These are phyloP conservation scores for Porites rus DNA, from an alignment of 92 coral and sea anemone species.

Conservation along the genomic window DNA sequence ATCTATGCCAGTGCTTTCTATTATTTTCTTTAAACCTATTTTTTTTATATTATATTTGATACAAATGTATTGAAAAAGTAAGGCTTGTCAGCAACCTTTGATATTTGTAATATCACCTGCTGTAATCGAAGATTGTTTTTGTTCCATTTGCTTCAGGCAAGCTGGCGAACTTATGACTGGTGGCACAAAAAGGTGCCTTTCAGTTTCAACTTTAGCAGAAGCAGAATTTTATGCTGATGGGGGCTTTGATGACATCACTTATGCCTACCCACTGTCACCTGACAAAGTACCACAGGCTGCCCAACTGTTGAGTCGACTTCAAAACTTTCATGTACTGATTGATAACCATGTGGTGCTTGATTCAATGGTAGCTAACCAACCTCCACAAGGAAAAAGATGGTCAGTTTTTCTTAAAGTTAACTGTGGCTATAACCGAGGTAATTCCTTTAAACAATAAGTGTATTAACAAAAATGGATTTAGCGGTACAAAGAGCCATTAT, in stretches of 20 bases:
- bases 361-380: constrained; percentile 55
- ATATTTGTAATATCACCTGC: too few species aligned
- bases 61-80: too few species aligned
- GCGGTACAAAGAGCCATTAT: too few species aligned
- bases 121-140: background rate
- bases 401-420: constrained; percentile 86
- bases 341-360: constrained; percentile 80
- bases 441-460: background rate
- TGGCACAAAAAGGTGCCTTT: constrained; percentile 74
- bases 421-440: constrained; percentile 88
- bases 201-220: constrained; percentile 92
- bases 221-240: constrained; percentile 86
- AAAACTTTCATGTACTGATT: constrained; percentile 79
- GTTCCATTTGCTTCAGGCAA: constrained; percentile 60
- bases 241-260: constrained; percentile 93
- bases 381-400: constrained; percentile 78
- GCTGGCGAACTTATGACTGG: constrained; percentile 91
- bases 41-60: too few species aligned
- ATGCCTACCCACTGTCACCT: constrained; percentile 86
- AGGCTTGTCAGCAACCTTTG: too few species aligned
- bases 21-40: too few species aligned
- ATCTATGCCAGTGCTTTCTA: too few species aligned
- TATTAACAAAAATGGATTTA: too few species aligned
- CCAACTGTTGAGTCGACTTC: constrained; percentile 61
- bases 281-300: constrained; percentile 88